Percentiles rank a stretch among this genome's conserved stretches.
These are phyloP conservation scores for Diachasmimorpha longicaudata DNA, from an alignment of 1,140 invertebrate genomes.

Conservation along the genomic window DNA sequence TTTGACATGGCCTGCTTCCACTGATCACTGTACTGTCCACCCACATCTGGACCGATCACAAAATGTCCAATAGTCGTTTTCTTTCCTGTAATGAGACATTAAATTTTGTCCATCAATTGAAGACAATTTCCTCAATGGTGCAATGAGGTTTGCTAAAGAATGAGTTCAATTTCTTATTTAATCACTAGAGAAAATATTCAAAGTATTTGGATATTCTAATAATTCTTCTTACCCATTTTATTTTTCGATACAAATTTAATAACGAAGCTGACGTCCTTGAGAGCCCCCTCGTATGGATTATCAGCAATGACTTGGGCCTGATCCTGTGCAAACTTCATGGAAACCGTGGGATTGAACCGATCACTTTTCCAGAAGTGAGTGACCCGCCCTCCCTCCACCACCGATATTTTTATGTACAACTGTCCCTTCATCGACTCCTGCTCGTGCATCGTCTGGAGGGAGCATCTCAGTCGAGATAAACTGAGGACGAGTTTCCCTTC, in stretches of 20 bases:
- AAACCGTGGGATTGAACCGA: conserved; percentile 72
- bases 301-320: conserved; percentile 53
- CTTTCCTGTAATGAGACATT: conserved; percentile 55
- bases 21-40: conserved; percentile 55
- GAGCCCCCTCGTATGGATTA: conserved; percentile 57
- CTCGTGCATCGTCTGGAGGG: conserved; percentile 72
- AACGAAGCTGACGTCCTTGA: conserved; percentile 58
- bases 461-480: conserved; percentile 63
- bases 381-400: conserved; percentile 71
- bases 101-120: background rate
- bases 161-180: too few species aligned
- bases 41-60: conserved; percentile 60
- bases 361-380: conserved; percentile 79
- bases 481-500: conserved; percentile 64
- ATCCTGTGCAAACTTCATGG: conserved; percentile 59
- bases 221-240: conserved; percentile 50
- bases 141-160: background rate
- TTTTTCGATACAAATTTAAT: conserved; percentile 60
- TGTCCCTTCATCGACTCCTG: conserved; percentile 72
- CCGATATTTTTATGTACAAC: conserved; percentile 77
- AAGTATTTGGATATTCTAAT: background rate
- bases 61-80: conserved; percentile 66
- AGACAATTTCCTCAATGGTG: background rate
- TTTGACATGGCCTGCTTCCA: conserved; percentile 60
- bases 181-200: too few species aligned